Percentiles rank a stretch among this genome's conserved stretches.
Evolutionary conservation across 2,797 vertebrate genomes (phyloP).

Genomic region (Pseudochirops corinnae): DNA sequence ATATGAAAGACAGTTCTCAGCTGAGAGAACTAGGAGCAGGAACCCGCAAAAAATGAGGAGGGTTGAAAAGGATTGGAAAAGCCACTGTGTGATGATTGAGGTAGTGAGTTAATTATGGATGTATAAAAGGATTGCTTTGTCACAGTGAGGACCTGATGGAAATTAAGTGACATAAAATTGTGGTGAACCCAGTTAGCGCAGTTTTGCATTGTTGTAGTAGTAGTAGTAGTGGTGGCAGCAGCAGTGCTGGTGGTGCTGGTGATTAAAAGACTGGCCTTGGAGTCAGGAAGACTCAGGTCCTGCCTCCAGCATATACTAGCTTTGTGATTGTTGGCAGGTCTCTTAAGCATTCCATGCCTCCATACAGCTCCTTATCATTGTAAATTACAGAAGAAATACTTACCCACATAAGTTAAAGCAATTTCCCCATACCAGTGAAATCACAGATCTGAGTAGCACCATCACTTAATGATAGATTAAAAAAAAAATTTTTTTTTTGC

Average conservation of each 20-base stretch:
- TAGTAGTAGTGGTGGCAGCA: too few species aligned
- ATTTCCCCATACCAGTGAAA: background rate
- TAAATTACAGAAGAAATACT: background rate
- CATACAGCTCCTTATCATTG: background rate
- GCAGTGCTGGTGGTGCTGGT: too few species aligned
- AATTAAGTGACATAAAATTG: background rate
- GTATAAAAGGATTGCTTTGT: background rate
- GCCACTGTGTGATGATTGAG: background rate
- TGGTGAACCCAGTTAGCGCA: background rate
- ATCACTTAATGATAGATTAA: background rate
- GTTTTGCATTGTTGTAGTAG: background rate
- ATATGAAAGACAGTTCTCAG: background rate
- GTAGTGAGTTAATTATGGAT: background rate
- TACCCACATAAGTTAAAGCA: background rate
- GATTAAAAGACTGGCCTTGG: background rate
- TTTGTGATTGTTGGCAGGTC: background rate
- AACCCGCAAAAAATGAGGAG: background rate
- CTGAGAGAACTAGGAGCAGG: background rate
- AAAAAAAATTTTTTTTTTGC: too few species aligned
- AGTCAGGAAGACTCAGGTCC: background rate
- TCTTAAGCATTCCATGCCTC: background rate
- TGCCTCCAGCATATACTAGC: background rate
- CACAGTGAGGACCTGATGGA: background rate
- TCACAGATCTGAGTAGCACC: background rate
- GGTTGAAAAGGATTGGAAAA: background rate